Evolutionary conservation across 2,113 vertebrate genomes (phyloP).

Genomic region (Rhodinocichla rosea): DNA sequence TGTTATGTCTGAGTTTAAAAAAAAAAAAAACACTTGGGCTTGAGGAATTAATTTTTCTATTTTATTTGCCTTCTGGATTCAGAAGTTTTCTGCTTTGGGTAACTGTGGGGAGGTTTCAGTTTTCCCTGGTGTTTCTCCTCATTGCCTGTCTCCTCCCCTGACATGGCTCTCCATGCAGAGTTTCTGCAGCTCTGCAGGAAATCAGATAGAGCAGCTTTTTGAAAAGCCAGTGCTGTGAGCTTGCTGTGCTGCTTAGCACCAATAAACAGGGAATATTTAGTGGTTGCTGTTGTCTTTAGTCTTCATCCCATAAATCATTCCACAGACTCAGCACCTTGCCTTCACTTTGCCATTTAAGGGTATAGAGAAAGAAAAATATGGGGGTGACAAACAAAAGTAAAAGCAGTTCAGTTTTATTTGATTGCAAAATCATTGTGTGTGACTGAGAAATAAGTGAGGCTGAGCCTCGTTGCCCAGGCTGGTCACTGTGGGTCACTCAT

Average conservation of each 20-base stretch:
- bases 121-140: background rate
- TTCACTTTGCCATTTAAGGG: background rate
- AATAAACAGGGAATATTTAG: background rate
- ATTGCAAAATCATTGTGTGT: background rate
- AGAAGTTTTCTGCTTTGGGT: background rate
- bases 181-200: constrained; percentile 40
- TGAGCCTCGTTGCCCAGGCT: no score
- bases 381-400: background rate
- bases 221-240: background rate
- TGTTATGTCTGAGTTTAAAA: background rate
- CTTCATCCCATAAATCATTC: background rate
- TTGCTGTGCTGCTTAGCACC: background rate
- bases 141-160: background rate
- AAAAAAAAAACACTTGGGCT: background rate
- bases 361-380: background rate
- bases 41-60: background rate
- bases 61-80: constrained; percentile 9
- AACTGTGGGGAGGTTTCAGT: background rate
- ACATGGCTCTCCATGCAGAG: background rate
- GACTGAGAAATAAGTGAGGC: background rate
- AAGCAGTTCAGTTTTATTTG: background rate
- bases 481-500: accelerated
- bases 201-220: constrained; percentile 14
- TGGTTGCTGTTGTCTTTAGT: background rate
- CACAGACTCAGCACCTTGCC: background rate